Percentiles rank a stretch among this genome's conserved stretches.
Evolutionary conservation across 2,797 vertebrate genomes (phyloP).

Genomic region (Tamandua tetradactyla): DNA sequence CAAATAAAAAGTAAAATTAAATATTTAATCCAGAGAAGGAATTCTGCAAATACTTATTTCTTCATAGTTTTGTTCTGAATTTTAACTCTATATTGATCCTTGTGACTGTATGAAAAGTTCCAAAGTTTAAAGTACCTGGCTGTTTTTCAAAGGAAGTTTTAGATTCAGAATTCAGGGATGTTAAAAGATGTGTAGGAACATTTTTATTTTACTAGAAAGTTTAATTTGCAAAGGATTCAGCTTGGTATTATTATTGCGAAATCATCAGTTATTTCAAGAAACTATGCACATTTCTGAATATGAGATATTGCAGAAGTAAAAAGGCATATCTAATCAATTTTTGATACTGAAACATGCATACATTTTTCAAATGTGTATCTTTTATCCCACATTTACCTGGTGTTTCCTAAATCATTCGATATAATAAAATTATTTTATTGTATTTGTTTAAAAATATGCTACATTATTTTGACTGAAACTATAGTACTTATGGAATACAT

Average conservation of each 20-base stretch:
- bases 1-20: background rate
- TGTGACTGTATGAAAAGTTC: slow-evolving; percentile 68
- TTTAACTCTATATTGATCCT: slow-evolving; percentile 54
- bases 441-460: background rate
- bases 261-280: slow-evolving; percentile 66
- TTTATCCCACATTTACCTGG: background rate
- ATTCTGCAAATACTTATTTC: background rate
- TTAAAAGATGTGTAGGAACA: slow-evolving; percentile 48
- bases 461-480: background rate
- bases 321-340: background rate
- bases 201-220: slow-evolving; percentile 68
- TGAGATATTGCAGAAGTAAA: slow-evolving; percentile 21
- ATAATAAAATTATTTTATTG: background rate
- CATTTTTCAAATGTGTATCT: background rate
- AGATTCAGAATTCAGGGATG: slow-evolving; percentile 53
- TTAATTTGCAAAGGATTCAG: slow-evolving; percentile 57
- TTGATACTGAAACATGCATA: background rate
- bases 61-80: slow-evolving; percentile 57
- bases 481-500: background rate
- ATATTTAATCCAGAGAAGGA: background rate
- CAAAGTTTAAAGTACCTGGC: slow-evolving; percentile 36
- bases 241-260: slow-evolving; percentile 49
- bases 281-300: background rate
- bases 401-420: background rate
- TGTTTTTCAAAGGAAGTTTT: slow-evolving; percentile 70